A percentile compares a stretch with the other conserved stretches of the same genome.
Evolutionary conservation across 2,113 vertebrate species (phyloP).

Genomic region (Clarias gariepinus): DNA sequence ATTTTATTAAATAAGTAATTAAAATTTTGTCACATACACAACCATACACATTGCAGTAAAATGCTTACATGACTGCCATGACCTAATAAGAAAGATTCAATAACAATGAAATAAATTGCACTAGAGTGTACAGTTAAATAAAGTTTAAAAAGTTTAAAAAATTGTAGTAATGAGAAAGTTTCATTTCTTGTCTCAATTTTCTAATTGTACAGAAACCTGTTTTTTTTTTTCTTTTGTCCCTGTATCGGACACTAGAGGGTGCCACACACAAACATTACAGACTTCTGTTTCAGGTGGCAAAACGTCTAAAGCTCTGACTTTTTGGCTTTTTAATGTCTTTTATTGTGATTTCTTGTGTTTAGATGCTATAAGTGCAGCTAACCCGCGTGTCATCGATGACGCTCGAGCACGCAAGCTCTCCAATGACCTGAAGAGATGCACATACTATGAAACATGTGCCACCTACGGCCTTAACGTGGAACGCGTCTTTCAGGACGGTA

Average conservation of each 20-base stretch:
- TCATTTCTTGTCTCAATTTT: not conserved
- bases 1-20: not conserved
- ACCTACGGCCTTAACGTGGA: constrained; percentile 98
- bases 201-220: no score
- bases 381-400: constrained; percentile 93
- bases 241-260: constrained; percentile 30
- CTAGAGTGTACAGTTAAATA: no score
- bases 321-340: no score
- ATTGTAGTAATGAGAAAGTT: not conserved
- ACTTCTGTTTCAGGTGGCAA: not conserved
- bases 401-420: constrained; percentile 87
- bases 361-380: constrained; percentile 94
- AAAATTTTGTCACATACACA: no score
- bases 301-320: no score
- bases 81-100: no score
- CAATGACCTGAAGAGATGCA: constrained; percentile 94
- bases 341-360: rapidly evolving
- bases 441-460: constrained; percentile 97
- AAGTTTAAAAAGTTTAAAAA: no score
- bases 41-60: no score
- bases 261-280: not conserved
- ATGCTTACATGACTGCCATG: no score
- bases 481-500: constrained; percentile 96
- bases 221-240: no score
- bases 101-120: no score